Conservation (phyloP, 2,888 invertebrate species). For the Rhopalosiphum nymphaeae region DNA sequence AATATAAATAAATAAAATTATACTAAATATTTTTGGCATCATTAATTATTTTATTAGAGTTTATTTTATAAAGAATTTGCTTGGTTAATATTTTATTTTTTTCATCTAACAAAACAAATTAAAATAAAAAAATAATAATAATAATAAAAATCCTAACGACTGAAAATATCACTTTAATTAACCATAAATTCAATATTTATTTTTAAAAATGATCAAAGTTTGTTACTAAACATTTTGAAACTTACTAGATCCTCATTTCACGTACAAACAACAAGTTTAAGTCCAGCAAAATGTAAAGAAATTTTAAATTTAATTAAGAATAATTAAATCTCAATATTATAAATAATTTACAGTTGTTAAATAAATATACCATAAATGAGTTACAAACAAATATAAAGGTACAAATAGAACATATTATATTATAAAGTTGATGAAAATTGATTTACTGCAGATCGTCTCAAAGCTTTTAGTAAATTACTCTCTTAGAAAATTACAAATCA, state of each 20-base stretch:
- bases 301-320: neutral
- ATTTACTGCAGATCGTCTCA: neutral
- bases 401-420: neutral
- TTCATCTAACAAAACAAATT: too few species aligned
- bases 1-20: too few species aligned
- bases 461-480: conserved; percentile 41
- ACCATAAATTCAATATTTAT: neutral
- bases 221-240: neutral
- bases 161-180: too few species aligned
- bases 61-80: too few species aligned
- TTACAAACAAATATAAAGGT: neutral
- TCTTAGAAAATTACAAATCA: neutral
- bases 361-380: neutral
- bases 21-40: too few species aligned
- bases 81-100: too few species aligned
- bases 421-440: conserved; percentile 23
- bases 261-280: neutral
- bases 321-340: neutral
- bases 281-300: neutral
- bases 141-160: too few species aligned
- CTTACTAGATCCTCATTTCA: neutral
- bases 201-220: neutral
- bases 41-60: too few species aligned
- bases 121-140: too few species aligned
- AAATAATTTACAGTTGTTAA: neutral